Conservation (phyloP, 2,797 vertebrate genomes). For the Tokudaia tokunoshimensis region DNA sequence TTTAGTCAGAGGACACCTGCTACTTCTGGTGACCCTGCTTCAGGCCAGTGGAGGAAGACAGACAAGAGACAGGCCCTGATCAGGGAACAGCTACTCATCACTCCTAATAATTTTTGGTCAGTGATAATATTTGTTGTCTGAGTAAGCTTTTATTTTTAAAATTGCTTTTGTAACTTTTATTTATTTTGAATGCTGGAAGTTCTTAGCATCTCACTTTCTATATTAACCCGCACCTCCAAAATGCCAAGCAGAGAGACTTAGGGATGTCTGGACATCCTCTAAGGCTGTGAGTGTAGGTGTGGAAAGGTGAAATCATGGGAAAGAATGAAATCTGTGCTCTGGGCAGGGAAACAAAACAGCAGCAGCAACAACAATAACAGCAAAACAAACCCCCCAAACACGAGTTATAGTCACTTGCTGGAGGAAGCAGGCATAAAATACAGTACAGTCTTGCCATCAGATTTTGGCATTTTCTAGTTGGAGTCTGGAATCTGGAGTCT, state of each 20-base stretch:
- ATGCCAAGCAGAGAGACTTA: neutral
- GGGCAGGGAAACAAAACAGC: neutral
- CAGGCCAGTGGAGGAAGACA: neutral
- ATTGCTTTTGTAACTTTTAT: neutral
- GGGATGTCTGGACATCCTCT: neutral
- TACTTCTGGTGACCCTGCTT: neutral
- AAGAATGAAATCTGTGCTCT: neutral
- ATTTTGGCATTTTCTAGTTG: no score
- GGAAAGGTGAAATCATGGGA: neutral
- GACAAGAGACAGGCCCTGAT: neutral
- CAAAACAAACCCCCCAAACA: neutral
- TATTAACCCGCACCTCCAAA: neutral
- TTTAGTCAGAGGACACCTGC: neutral
- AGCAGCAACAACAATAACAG: no score
- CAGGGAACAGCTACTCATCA: no score
- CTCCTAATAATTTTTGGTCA: neutral
- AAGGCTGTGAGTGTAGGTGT: neutral
- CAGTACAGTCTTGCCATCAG: accelerated
- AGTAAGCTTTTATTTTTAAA: neutral
- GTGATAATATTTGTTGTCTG: neutral
- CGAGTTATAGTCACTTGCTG: neutral
- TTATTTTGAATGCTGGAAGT: neutral
- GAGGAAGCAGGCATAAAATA: neutral
- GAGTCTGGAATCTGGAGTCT: neutral
- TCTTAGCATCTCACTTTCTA: neutral